Evolutionary conservation across 2,797 vertebrate genomes (phyloP).

Genomic region (Crenichthys baileyi): DNA sequence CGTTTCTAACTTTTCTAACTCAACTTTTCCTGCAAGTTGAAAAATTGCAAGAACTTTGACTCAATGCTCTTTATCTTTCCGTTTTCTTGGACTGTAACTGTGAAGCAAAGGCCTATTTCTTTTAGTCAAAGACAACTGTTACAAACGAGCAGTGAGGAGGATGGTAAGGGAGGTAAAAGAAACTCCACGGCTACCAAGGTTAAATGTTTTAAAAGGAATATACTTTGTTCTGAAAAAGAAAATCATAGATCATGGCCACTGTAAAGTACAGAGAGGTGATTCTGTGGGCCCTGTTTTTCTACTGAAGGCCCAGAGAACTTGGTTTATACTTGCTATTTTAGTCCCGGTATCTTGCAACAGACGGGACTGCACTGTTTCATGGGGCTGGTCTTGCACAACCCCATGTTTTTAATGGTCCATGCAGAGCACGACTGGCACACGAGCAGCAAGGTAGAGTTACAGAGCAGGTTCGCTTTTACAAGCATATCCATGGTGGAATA

Average conservation of each 20-base stretch:
- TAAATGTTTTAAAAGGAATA: too few relatives aligned
- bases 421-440: neutral
- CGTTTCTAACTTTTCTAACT: too few relatives aligned
- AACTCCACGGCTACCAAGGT: too few relatives aligned
- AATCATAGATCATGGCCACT: too few relatives aligned
- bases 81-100: neutral
- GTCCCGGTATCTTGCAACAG: neutral
- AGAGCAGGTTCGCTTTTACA: too few relatives aligned
- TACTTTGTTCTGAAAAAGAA: too few relatives aligned
- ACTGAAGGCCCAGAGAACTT: neutral
- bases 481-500: too few relatives aligned
- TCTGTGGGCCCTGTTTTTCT: neutral
- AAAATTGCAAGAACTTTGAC: too few relatives aligned
- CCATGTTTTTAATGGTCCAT: neutral
- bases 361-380: neutral
- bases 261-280: too few relatives aligned
- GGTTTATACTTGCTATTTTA: neutral
- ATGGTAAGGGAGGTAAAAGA: too few relatives aligned
- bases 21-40: too few relatives aligned
- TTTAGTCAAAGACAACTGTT: neutral
- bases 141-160: neutral
- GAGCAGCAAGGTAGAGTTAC: too few relatives aligned
- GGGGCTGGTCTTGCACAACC: neutral
- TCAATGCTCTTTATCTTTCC: neutral
- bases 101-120: neutral